Evolutionary conservation across 2,888 invertebrate species (phyloP).

Genomic region (Bellardia pandia): DNA sequence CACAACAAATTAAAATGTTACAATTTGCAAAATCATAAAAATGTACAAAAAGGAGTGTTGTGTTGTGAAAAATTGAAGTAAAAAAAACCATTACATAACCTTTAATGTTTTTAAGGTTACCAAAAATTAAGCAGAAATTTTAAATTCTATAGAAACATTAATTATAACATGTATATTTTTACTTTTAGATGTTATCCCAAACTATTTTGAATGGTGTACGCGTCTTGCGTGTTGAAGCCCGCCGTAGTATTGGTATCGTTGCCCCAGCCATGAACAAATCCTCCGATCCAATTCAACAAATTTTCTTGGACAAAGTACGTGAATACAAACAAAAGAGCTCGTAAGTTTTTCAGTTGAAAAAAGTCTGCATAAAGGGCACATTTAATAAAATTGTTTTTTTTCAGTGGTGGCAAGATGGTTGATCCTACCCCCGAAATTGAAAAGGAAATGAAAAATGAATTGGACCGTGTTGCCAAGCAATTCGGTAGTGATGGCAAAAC

Average conservation of each 20-base stretch:
- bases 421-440: slow-evolving; percentile 91
- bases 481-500: slow-evolving; percentile 90
- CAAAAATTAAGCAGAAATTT: slow-evolving; percentile 10
- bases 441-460: slow-evolving; percentile 90
- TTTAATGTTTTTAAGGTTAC: slow-evolving; percentile 69
- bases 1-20: not conserved
- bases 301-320: slow-evolving; percentile 95
- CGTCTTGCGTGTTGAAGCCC: slow-evolving; percentile 85
- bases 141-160: not conserved
- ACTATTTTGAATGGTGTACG: slow-evolving; percentile 85
- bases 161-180: not conserved
- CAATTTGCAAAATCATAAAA: not conserved
- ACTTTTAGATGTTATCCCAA: slow-evolving; percentile 85
- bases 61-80: not conserved
- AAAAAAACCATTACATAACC: slow-evolving; percentile 68
- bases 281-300: slow-evolving; percentile 95
- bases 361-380: not conserved
- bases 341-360: slow-evolving; percentile 86
- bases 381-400: slow-evolving; percentile 70
- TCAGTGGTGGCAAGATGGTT: slow-evolving; percentile 92
- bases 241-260: slow-evolving; percentile 90
- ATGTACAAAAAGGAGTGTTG: not conserved
- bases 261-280: slow-evolving; percentile 89
- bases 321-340: slow-evolving; percentile 94
- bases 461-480: slow-evolving; percentile 91